Percentiles rank a stretch among this genome's conserved stretches.
These are phyloP conservation scores for Zoanthus sociatus DNA, from an alignment of 92 coral and sea anemone genomes.

Conservation along the genomic window DNA sequence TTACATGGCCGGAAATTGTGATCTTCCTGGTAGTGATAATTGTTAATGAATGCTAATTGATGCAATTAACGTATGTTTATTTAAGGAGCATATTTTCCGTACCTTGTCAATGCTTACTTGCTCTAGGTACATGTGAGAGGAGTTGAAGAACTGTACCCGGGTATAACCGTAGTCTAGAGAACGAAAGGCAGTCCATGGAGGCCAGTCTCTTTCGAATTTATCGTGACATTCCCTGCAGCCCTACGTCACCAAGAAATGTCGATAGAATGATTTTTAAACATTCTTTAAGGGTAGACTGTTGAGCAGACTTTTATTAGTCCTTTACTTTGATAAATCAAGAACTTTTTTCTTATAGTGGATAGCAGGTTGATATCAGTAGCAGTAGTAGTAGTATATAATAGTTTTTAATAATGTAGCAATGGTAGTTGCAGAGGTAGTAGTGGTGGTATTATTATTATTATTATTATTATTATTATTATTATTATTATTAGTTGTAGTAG, in stretches of 20 bases:
- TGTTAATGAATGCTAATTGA: too few relatives aligned
- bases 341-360: too few relatives aligned
- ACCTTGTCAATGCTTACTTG: constrained; percentile 99
- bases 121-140: constrained; percentile 87
- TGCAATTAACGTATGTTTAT: not conserved
- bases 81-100: not conserved
- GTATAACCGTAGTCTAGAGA: constrained; percentile 96
- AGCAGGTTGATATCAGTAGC: too few relatives aligned
- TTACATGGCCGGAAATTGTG: too few relatives aligned
- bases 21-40: too few relatives aligned
- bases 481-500: not conserved
- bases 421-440: not conserved
- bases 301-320: too few relatives aligned
- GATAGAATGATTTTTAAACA: not conserved
- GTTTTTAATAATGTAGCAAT: not conserved
- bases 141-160: constrained; percentile 83
- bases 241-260: constrained; percentile 37
- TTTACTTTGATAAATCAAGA: too few relatives aligned
- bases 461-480: not conserved
- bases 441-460: not conserved
- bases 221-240: constrained; percentile 95
- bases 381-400: not conserved
- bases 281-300: not conserved
- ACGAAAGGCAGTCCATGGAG: constrained; percentile 94
- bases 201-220: constrained; percentile 78